A percentile compares a stretch with the other conserved stretches of the same genome.
Conservation (phyloP, 2,797 vertebrate species). For the Hafferia zeledoni region DNA sequence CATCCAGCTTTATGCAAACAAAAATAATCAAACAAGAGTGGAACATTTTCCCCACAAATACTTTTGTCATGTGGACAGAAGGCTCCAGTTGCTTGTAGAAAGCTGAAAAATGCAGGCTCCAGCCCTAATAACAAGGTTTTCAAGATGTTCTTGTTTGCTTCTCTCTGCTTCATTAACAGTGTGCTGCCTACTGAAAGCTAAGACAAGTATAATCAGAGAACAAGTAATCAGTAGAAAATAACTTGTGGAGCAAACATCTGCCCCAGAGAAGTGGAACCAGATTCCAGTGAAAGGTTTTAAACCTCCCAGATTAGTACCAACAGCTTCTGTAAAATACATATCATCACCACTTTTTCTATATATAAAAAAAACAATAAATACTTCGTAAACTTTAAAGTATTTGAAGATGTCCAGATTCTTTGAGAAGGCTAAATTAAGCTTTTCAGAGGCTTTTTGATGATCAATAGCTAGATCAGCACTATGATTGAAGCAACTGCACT, state of each 20-base stretch:
- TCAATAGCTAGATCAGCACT: not conserved
- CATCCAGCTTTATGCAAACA: not conserved
- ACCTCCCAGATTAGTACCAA: not conserved
- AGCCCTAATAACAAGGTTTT: not conserved
- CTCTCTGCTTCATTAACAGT: not conserved
- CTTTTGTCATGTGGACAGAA: not conserved
- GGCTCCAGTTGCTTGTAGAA: not conserved
- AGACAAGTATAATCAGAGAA: not conserved
- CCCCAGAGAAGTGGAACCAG: not conserved
- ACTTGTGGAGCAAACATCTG: not conserved
- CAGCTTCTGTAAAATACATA: not conserved
- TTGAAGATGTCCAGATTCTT: not conserved
- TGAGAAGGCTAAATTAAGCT: conserved; percentile 8
- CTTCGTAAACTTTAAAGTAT: not conserved
- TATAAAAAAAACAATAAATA: not conserved
- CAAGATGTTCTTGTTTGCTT: not conserved
- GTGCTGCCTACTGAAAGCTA: not conserved
- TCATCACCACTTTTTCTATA: not conserved
- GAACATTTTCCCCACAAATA: not conserved
- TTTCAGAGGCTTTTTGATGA: conserved; percentile 45
- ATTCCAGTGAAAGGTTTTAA: not conserved
- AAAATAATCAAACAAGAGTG: not conserved
- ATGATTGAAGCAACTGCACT: not conserved
- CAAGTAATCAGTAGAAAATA: not conserved
- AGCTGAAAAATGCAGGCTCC: not conserved